Evolutionary conservation across 2,113 vertebrate genomes (phyloP).

Genomic region (Ageneiosus marmoratus): DNA sequence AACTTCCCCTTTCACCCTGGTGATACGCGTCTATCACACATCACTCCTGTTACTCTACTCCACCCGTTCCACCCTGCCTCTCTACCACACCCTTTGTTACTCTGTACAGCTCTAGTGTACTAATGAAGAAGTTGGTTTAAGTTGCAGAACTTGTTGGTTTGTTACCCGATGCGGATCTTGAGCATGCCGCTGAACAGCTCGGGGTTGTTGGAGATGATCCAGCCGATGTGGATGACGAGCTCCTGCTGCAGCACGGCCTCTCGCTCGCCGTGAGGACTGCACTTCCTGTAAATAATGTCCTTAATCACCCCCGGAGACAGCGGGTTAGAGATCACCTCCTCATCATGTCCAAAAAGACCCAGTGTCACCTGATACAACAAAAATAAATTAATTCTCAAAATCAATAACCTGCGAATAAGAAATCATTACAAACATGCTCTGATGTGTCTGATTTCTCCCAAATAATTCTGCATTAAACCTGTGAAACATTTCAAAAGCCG

Average conservation of each 20-base stretch:
- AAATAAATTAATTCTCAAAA: not conserved
- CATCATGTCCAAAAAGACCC: constrained; percentile 92
- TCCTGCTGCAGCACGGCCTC: constrained; percentile 96
- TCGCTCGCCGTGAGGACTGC: constrained; percentile 81
- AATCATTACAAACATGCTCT: not conserved
- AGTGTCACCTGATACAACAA: constrained; percentile 84
- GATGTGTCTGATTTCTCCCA: not conserved
- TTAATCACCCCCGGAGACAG: constrained; percentile 93
- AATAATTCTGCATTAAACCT: not conserved
- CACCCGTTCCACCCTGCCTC: too few relatives aligned
- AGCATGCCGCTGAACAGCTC: constrained; percentile 96
- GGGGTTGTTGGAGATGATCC: constrained; percentile 95
- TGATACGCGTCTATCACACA: too few relatives aligned
- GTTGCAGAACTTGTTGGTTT: constrained; percentile 20
- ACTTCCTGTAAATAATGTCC: constrained; percentile 91
- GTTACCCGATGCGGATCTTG: constrained; percentile 92
- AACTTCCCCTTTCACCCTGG: too few relatives aligned
- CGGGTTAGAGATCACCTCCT: constrained; percentile 96
- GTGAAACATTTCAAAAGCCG: not conserved
- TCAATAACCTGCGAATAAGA: too few relatives aligned
- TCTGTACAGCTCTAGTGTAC: too few relatives aligned
- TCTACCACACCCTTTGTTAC: too few relatives aligned
- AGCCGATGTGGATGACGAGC: constrained; percentile 96
- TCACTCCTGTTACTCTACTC: too few relatives aligned
- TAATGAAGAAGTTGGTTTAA: too few relatives aligned